Evolutionary conservation across 2,113 vertebrate genomes (phyloP).

Genomic region (Eira barbara): DNA sequence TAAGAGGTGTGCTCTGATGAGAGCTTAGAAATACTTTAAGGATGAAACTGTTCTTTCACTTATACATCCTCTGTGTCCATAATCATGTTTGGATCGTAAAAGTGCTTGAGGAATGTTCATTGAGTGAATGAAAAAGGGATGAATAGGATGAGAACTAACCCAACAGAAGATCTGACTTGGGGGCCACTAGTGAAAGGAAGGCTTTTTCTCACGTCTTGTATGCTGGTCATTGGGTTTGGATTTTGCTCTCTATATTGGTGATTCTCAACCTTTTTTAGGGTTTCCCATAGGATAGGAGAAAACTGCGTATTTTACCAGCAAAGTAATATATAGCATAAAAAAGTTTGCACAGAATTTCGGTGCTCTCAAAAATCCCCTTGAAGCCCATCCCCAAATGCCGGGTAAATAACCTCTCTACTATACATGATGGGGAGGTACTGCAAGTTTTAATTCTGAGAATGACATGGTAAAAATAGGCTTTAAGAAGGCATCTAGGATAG

Average conservation of each 20-base stretch:
- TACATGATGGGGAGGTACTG: not conserved
- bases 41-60: not conserved
- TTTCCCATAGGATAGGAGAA: not conserved
- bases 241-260: not conserved
- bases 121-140: not conserved
- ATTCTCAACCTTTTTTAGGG: not conserved
- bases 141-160: not conserved
- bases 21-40: not conserved
- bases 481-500: not conserved
- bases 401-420: not conserved
- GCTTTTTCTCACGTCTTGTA: not conserved
- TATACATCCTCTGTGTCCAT: not conserved
- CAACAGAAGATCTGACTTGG: not conserved
- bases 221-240: not conserved
- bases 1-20: not conserved
- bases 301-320: not conserved
- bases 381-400: not conserved
- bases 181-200: not conserved
- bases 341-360: not conserved
- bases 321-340: not conserved
- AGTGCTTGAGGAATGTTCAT: not conserved
- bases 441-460: not conserved
- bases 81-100: not conserved
- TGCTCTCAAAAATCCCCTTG: not conserved
- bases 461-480: not conserved